These are phyloP conservation scores for Chroicocephalus ridibundus DNA, from an alignment of 2,113 vertebrate genomes.

Conservation along the genomic window DNA sequence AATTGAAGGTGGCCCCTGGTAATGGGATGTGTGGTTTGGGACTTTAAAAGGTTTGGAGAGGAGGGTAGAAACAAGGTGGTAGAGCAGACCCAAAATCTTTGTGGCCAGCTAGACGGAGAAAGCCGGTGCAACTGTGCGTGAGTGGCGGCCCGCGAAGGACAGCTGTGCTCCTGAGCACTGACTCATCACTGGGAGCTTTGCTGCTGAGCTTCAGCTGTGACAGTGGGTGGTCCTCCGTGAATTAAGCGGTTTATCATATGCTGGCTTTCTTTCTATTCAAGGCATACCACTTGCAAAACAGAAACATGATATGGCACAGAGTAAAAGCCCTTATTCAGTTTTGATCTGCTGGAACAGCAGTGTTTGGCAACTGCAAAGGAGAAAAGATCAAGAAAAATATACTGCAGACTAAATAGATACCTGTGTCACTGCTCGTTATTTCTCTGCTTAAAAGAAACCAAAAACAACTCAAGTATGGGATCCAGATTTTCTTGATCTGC, in stretches of 20 bases:
- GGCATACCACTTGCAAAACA: neutral
- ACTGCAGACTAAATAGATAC: neutral
- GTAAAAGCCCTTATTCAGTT: neutral
- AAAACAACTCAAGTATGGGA: neutral
- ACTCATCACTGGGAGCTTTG: rapidly evolving
- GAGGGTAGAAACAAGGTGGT: neutral
- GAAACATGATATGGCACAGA: neutral
- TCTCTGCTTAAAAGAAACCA: neutral
- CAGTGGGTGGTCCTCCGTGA: neutral
- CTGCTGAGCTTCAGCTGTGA: neutral
- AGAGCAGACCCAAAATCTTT: neutral
- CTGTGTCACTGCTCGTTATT: neutral
- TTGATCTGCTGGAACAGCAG: neutral
- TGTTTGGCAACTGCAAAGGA: neutral
- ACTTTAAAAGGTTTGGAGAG: neutral
- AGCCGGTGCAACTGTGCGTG: rapidly evolving
- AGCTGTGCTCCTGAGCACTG: neutral
- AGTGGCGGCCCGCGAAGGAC: neutral
- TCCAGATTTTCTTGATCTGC: neutral
- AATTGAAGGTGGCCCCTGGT: neutral
- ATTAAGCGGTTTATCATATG: neutral
- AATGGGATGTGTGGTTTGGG: neutral
- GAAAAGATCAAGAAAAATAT: neutral
- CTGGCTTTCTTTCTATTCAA: neutral
- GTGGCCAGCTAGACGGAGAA: rapidly evolving